Evolutionary conservation across 2,888 invertebrate species (phyloP).

Genomic region (Agriotes lineatus): DNA sequence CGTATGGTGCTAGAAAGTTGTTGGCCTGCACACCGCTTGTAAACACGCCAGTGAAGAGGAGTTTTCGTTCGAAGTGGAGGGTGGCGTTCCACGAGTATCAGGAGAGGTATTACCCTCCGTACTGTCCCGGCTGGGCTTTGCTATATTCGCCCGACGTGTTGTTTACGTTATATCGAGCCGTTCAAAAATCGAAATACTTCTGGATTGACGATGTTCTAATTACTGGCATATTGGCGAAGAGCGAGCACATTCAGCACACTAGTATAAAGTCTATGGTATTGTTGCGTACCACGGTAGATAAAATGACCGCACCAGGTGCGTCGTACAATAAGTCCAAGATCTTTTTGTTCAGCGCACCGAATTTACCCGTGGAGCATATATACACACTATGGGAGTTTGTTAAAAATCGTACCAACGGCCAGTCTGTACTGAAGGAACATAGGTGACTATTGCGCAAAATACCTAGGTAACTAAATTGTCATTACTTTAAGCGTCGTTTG

Average conservation of each 20-base stretch:
- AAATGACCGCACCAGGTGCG: constrained; percentile 22
- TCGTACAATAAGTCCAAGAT: constrained; percentile 53
- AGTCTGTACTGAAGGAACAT: constrained; percentile 45
- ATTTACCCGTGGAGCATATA: constrained; percentile 67
- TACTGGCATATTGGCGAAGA: constrained; percentile 73
- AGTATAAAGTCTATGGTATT: constrained; percentile 57
- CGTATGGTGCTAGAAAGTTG: constrained; percentile 72
- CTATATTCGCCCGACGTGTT: constrained; percentile 72
- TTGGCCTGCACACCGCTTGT: constrained; percentile 72
- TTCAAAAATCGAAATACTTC: constrained; percentile 73
- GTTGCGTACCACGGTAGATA: neutral
- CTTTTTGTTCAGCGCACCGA: constrained; percentile 71
- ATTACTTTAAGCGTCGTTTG: neutral
- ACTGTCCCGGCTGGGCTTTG: constrained; percentile 79
- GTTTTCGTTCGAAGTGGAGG: constrained; percentile 81
- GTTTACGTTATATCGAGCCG: constrained; percentile 69
- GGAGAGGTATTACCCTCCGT: constrained; percentile 75
- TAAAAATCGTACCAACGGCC: constrained; percentile 51
- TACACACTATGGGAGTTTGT: constrained; percentile 68
- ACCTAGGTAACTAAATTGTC: neutral
- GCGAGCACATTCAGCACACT: constrained; percentile 70
- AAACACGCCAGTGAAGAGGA: constrained; percentile 70
- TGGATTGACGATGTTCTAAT: constrained; percentile 83
- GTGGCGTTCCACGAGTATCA: constrained; percentile 78
- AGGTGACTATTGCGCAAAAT: constrained; percentile 13